These are phyloP conservation scores for Cheumatopsyche charites DNA, from an alignment of 1,140 invertebrate genomes.

Conservation along the genomic window DNA sequence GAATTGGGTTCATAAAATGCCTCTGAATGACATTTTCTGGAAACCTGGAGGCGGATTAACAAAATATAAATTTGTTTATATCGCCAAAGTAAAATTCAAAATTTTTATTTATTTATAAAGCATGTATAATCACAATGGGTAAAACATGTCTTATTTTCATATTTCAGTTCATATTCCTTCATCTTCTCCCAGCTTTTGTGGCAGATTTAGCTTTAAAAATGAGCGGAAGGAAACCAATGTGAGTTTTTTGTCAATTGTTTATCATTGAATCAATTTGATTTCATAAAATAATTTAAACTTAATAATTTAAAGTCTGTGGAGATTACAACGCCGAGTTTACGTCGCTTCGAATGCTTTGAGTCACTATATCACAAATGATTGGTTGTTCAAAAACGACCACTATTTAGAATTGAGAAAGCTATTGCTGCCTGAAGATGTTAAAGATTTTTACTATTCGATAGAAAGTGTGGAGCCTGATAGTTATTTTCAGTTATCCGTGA, in stretches of 20 bases:
- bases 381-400: slow-evolving; percentile 81
- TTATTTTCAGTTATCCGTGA: slow-evolving; percentile 61
- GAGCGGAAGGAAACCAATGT: slow-evolving; percentile 75
- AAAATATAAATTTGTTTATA: slow-evolving; percentile 59
- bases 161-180: slow-evolving; percentile 64
- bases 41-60: slow-evolving; percentile 63
- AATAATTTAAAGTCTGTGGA: slow-evolving; percentile 68
- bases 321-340: slow-evolving; percentile 80
- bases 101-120: background rate
- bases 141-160: background rate
- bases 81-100: slow-evolving; percentile 56
- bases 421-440: slow-evolving; percentile 68
- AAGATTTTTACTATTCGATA: slow-evolving; percentile 67
- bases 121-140: background rate
- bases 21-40: slow-evolving; percentile 74
- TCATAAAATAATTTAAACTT: slow-evolving; percentile 7
- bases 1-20: slow-evolving; percentile 60
- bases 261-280: background rate
- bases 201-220: slow-evolving; percentile 68
- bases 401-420: slow-evolving; percentile 65
- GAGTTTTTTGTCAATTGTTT: slow-evolving; percentile 54
- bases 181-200: slow-evolving; percentile 73
- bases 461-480: slow-evolving; percentile 57
- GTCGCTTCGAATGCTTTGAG: slow-evolving; percentile 75
- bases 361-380: slow-evolving; percentile 82